These are phyloP conservation scores for Characodon lateralis DNA, from an alignment of 2,797 vertebrate species.

Conservation along the genomic window DNA sequence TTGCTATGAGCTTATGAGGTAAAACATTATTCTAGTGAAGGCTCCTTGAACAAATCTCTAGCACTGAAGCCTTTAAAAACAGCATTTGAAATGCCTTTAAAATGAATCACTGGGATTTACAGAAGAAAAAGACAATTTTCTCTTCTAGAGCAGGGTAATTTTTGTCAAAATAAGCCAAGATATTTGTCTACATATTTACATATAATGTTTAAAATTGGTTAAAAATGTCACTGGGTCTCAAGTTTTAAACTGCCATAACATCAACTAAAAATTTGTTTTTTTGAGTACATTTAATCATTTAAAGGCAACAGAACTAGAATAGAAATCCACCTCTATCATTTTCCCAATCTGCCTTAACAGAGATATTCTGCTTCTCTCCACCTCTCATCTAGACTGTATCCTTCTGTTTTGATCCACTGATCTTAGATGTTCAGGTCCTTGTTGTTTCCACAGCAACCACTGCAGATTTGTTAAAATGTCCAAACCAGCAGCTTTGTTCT, in stretches of 20 bases:
- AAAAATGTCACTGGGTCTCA: not conserved
- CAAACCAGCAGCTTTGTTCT: conserved; percentile 9
- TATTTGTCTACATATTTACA: not conserved
- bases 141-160: not conserved
- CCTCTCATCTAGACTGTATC: not conserved
- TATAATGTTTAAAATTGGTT: not conserved
- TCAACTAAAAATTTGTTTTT: not conserved
- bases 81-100: too few relatives aligned
- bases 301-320: not conserved
- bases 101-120: not conserved
- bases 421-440: conserved; percentile 14
- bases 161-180: too few relatives aligned
- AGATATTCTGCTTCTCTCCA: not conserved
- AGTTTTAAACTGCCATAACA: not conserved
- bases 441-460: conserved; percentile 64
- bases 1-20: too few relatives aligned
- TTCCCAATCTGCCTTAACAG: not conserved
- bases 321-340: not conserved
- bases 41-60: not conserved
- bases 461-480: conserved; percentile 27
- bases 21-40: too few relatives aligned
- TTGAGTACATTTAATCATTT: not conserved
- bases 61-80: not conserved
- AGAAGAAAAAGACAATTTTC: too few relatives aligned
- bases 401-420: conserved; percentile 16